phyloP scores from a whole-genome alignment of 1,140 invertebrate genomes.

The Drosophila sp. region DNA sequence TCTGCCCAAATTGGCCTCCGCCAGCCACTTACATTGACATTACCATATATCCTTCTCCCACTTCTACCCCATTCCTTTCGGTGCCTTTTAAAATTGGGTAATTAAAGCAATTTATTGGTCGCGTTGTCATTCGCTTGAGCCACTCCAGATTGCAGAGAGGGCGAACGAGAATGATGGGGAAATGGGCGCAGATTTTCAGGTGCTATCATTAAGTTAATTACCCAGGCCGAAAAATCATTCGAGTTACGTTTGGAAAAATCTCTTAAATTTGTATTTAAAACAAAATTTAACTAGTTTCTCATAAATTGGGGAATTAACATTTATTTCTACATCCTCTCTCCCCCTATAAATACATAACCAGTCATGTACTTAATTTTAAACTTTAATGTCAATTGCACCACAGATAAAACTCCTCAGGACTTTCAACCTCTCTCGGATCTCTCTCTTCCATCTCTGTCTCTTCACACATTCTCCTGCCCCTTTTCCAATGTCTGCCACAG shows the following conservation, averaged over 20 bases:
- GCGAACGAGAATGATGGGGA: background rate
- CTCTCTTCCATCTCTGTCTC: constrained; percentile 9
- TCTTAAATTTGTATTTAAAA: background rate
- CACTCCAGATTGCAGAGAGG: constrained; percentile 9
- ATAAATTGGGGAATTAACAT: background rate
- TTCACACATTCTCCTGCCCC: background rate
- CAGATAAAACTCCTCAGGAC: background rate
- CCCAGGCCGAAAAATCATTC: constrained; percentile 1
- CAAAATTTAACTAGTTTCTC: constrained; percentile 2
- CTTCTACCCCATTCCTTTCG: constrained; percentile 5
- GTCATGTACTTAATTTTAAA: constrained; percentile 18
- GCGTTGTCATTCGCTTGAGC: constrained; percentile 30
- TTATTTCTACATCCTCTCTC: constrained; percentile 16
- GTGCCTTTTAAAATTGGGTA: constrained; percentile 74
- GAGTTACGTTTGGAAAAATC: background rate
- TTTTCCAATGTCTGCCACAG: constrained; percentile 16
- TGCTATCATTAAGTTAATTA: constrained; percentile 9
- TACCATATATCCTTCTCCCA: constrained; percentile 45
- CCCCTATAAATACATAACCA: constrained; percentile 16
- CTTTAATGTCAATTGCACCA: constrained; percentile 25
- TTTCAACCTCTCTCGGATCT: background rate
- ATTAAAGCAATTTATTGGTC: constrained; percentile 79
- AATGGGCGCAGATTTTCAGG: background rate
- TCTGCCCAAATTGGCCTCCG: constrained; percentile 55
- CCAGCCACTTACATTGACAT: constrained; percentile 66